phyloP scores from a whole-genome alignment of 2,888 invertebrate genomes.

The Sclerodermus sp. region DNA sequence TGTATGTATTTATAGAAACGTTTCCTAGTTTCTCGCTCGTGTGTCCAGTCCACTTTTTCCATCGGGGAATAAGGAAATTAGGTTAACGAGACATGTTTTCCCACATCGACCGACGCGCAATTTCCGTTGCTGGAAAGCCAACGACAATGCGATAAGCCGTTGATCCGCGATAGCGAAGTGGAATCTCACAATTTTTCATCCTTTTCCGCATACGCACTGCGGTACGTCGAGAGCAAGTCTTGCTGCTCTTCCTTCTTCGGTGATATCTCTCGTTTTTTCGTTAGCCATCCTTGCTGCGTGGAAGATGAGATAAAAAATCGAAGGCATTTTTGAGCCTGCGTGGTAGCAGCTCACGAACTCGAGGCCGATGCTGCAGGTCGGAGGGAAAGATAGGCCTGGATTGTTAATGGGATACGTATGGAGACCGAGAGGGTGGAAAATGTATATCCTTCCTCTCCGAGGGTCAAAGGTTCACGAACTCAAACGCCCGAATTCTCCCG shows the following conservation, averaged over 20 bases:
- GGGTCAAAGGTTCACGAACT: slow-evolving; percentile 9
- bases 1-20: too few species aligned
- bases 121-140: neutral
- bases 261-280: slow-evolving; percentile 2
- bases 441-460: slow-evolving; percentile 1
- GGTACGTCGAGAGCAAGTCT: too few species aligned
- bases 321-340: too few species aligned
- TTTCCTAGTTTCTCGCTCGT: too few species aligned
- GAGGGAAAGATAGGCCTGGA: neutral
- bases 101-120: too few species aligned
- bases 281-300: slow-evolving; percentile 2
- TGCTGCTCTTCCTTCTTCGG: neutral
- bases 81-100: too few species aligned
- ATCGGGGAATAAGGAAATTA: too few species aligned
- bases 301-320: too few species aligned
- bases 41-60: too few species aligned
- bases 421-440: slow-evolving; percentile 7
- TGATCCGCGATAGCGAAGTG: neutral
- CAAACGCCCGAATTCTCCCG: neutral
- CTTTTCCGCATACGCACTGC: too few species aligned
- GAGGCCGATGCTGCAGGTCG: neutral
- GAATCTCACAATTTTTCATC: neutral
- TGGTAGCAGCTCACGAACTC: too few species aligned
- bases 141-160: neutral
- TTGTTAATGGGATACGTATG: slow-evolving; percentile 15